phyloP scores from a whole-genome alignment of 2,888 invertebrate species.

The Pecten maximus region DNA sequence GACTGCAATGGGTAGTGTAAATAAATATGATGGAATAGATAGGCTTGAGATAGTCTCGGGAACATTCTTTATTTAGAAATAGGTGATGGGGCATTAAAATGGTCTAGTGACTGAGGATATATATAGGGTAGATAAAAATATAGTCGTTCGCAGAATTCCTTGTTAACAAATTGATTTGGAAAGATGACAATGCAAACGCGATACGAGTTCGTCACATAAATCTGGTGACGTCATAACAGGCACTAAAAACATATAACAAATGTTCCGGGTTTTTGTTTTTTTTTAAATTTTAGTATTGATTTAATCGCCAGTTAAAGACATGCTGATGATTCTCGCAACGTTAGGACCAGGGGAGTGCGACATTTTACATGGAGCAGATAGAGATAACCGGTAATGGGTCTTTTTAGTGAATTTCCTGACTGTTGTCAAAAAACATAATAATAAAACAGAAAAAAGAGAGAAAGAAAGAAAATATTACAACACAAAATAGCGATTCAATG shows the following conservation, averaged over 20 bases:
- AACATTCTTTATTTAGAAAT: background rate
- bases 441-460: too few relatives aligned
- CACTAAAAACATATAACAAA: background rate
- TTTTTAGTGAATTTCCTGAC: too few relatives aligned
- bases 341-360: background rate
- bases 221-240: background rate
- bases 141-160: too few relatives aligned
- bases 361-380: background rate
- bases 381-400: too few relatives aligned
- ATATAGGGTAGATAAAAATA: background rate
- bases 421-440: too few relatives aligned
- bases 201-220: background rate
- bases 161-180: too few relatives aligned
- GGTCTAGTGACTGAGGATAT: background rate
- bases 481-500: too few relatives aligned
- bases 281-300: background rate
- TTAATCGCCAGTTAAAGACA: background rate
- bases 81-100: background rate
- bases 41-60: background rate
- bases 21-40: background rate
- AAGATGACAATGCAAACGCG: background rate
- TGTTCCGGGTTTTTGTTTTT: background rate
- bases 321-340: background rate
- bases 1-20: background rate
- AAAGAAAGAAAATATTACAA: too few relatives aligned